Base-by-base conservation (phyloP, 2,888 invertebrate species). In the Ornithoptera alexandrae region DNA sequence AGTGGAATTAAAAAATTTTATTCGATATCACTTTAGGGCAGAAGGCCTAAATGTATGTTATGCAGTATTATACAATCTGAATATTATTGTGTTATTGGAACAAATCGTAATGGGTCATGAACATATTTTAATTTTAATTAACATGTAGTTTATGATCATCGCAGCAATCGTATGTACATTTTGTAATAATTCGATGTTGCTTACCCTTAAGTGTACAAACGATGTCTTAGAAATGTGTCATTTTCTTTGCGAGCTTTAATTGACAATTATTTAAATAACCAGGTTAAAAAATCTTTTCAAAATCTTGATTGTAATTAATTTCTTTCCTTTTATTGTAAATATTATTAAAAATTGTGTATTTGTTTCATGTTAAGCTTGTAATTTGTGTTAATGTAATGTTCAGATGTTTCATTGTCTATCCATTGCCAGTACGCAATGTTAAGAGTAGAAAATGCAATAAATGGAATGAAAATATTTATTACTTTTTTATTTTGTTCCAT, bases 361-460 rank as follows among this genome's bases (percentile, higher is more conserved):
- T 72, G 62, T 71, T 72, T 73, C 73, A 72, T 74, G 65, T 69
- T 74, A 71, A 72, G 69, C 74, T 73, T 70, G 63, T 72, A 74
- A 63, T 67, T 73, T 73, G 72, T 71, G 69, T 74, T 71, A 68
- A 73, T 72, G 67, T 73, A 61, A 74, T 74, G 67, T 62, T n/a
- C 50, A 20, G 36, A 73, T 72, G 75, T 65, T 76, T 74, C 74
- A 74, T 74, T 75, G 74, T 78, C 73, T 72, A 70, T 73, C 70
- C 74, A 74, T 72, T 74, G 73, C 75, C 72, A 72, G 65, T 75
- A 74, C 72, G 70, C 72, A 73, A 70, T 72, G 70, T 71, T 71
- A 76, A 74, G 72, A 74, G 76, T 81, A 81, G 78, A 73, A 74
- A 39, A 76, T 76, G 72, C 74, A 81, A 81, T 81, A 82, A 81